Percentiles rank a stretch among this genome's conserved stretches.
Evolutionary conservation across 2,113 vertebrate genomes (phyloP).

Genomic region (Mobula hypostoma): DNA sequence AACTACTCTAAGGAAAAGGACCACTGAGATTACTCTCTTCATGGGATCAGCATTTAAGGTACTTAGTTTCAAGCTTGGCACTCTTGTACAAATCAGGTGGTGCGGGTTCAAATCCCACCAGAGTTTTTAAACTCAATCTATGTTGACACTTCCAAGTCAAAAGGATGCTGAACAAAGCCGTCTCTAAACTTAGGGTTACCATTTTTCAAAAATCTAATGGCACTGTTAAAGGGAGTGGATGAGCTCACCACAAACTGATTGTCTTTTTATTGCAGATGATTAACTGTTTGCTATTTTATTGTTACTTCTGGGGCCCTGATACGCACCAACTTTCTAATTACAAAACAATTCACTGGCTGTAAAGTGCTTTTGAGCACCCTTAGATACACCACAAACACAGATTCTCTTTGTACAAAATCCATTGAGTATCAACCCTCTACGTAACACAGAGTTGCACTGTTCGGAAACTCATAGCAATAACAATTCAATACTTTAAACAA

Average conservation of each 20-base stretch:
- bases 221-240: background rate
- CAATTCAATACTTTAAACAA: background rate
- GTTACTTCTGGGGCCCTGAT: background rate
- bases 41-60: background rate
- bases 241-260: background rate
- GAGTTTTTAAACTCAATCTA: background rate
- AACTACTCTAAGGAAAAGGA: background rate
- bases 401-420: background rate
- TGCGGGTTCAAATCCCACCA: background rate
- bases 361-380: background rate
- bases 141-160: background rate
- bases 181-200: background rate
- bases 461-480: background rate
- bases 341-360: background rate
- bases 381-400: background rate
- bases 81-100: background rate
- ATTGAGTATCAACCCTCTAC: background rate
- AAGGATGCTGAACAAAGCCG: background rate
- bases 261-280: background rate
- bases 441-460: background rate
- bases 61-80: background rate
- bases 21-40: background rate
- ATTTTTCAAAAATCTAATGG: background rate
- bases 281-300: background rate
- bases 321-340: background rate